These are phyloP conservation scores for Ascaphus truei DNA, from an alignment of 2,113 vertebrate genomes.

Conservation along the genomic window DNA sequence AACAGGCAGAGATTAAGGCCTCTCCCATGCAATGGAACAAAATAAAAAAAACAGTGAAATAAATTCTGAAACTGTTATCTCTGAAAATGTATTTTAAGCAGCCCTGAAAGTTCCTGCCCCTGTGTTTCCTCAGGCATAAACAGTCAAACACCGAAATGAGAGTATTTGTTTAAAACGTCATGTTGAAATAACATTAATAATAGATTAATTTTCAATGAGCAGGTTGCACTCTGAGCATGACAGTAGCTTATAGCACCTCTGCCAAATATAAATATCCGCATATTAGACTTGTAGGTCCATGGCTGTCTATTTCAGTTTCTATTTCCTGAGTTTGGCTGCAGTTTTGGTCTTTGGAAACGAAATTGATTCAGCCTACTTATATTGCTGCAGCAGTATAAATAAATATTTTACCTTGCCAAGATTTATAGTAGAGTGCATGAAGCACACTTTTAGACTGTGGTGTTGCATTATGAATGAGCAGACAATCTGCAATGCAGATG, in stretches of 20 bases:
- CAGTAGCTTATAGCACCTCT: too few species aligned
- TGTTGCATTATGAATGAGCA: constrained; percentile 66
- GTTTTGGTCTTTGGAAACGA: constrained; percentile 34
- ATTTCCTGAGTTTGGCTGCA: constrained; percentile 17
- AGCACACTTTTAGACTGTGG: constrained; percentile 53
- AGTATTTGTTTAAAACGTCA: too few species aligned
- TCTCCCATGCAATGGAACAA: too few species aligned
- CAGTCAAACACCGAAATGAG: too few species aligned
- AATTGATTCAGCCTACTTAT: constrained; percentile 34
- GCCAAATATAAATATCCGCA: not conserved
- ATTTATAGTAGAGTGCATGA: constrained; percentile 49
- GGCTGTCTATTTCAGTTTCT: constrained; percentile 11
- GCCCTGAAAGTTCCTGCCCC: too few species aligned
- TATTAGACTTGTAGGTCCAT: not conserved
- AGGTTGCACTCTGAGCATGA: not conserved
- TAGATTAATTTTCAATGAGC: too few species aligned
- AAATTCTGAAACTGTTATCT: too few species aligned
- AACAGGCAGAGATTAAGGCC: too few species aligned
- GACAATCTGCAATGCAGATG: constrained; percentile 52
- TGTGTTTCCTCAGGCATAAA: too few species aligned
- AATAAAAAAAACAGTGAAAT: too few species aligned
- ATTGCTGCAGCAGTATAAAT: constrained; percentile 46
- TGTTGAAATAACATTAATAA: too few species aligned
- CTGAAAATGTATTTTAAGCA: too few species aligned
- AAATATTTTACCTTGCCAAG: constrained; percentile 54